Percentiles rank a stretch among this genome's conserved stretches.
Evolutionary conservation across 1,140 invertebrate species (phyloP).

Genomic region (Sesamia nonagrioides): DNA sequence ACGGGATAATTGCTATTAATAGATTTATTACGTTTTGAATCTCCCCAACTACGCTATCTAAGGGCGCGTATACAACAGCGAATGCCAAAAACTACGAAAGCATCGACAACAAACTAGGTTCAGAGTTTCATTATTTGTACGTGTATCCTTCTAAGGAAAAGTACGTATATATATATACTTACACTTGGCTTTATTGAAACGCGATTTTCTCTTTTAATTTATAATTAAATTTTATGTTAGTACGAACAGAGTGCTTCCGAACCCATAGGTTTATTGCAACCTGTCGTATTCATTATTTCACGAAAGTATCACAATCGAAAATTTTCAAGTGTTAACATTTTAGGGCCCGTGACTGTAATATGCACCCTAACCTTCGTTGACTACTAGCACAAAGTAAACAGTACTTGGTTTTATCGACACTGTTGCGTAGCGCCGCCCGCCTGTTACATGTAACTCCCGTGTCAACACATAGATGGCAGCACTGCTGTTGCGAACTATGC

Average conservation of each 20-base stretch:
- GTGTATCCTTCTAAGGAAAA: background rate
- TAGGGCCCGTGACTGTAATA: too few relatives aligned
- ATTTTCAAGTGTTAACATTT: too few relatives aligned
- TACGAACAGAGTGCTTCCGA: too few relatives aligned
- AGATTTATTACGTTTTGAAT: background rate
- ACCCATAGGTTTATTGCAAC: too few relatives aligned
- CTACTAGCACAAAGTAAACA: constrained; percentile 37
- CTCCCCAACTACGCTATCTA: background rate
- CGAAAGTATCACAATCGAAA: too few relatives aligned
- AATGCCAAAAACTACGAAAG: background rate
- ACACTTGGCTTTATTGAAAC: too few relatives aligned
- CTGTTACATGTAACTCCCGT: constrained; percentile 36
- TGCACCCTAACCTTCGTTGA: constrained; percentile 29
- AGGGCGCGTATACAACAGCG: background rate
- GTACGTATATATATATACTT: too few relatives aligned
- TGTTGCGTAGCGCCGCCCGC: constrained; percentile 43
- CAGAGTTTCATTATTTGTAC: background rate
- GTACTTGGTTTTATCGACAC: constrained; percentile 23
- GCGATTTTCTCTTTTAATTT: too few relatives aligned
- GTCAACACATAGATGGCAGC: constrained; percentile 46
- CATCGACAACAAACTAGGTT: background rate
- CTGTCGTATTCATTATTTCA: too few relatives aligned
- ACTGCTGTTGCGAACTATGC: background rate
- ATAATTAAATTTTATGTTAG: too few relatives aligned
- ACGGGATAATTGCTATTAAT: background rate